Base-by-base conservation (phyloP, 2,797 vertebrate species). In the Tangara arthus region DNA sequence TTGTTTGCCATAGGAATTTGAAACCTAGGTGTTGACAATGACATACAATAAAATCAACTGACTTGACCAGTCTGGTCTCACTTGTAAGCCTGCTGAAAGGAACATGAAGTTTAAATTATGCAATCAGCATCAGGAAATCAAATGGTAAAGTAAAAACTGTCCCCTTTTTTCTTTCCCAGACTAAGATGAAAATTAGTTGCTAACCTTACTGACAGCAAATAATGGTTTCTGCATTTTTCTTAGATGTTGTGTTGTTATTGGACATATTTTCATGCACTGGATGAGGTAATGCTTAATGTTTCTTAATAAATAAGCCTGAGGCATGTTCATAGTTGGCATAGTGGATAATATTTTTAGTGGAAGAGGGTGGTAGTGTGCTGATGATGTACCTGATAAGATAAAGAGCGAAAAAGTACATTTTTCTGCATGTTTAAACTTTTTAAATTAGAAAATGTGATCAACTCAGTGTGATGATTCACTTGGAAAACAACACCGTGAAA, bases 271-370 rank as follows among this genome's bases (percentile, higher is more conserved):
- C 95, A 87, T 92, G 60, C 80, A 72, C 50, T 39, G 90, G 82
- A 95, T 97, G 96, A 97, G 77, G 92, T 97, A 97, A 97, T 96
- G 89, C 32, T 81, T 86, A 83, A 87, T 96, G 90, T 97, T 96
- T 90, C 96, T 96, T 87, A 93, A 96, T 93, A 97, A 97, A 97
- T 73, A 93, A 90, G 90, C 95, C 83, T 64, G 44, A 60, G 95
- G 93, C 93, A 87, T 91, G 87, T 88, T 95, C 86, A 84, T 90
- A 94, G 81, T 85, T 94, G 80, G 89, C 93, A 95, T 70, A 71
- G 26, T 57, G 53, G 46, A 85, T 85, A 96, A 95, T 94, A 89
- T 88, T 95, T 97, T 95, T 95, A 86, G 93, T 96, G 89, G 90
- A 81, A 91, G 87, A 97, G 69, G 78, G 77, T 96, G 87, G 87